Base-by-base conservation (phyloP, 2,113 vertebrate species). In the Copsychus sechellarum region DNA sequence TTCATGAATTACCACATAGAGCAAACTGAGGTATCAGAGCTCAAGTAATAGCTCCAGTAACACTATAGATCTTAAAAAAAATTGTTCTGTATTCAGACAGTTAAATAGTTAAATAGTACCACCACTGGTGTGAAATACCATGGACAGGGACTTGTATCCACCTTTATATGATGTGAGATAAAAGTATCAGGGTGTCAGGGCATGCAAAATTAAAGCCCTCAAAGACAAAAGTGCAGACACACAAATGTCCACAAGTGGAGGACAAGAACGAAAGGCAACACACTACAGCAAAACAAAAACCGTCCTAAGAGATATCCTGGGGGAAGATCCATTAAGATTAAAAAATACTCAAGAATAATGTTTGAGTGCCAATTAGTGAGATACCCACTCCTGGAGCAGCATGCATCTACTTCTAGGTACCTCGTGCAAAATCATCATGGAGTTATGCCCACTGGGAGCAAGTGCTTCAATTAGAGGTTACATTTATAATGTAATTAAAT, bases 401-500 rank as follows among this genome's bases (percentile, higher is more conserved):
- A 73, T 66, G 92, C 17, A 51, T 34, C 86, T 76, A 87, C 89
- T 95, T 91, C 80, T 53, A 50, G 64, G 66, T 26, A 87, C 73
- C n/a, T 69, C 0, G 0, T 77, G 58, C 0, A 3, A 86, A 94
- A 66, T 82, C 21, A 42, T 91, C 72, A 20, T 33, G 29, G 86
- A 81, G 83, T 80, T 93, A 31, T 53, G 34, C 80, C 88, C 86
- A 73, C 86, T 76, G 83, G 81, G 88, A 84, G 51, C 80, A 89
- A 61, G 84, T 93, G 60, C 88, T 96, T 94, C 93, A 95, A 93
- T 96, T 95, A 93, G 40, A 84, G 38, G 51, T 66, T 96, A 96
- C 92, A 97, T 96, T 95, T 96, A 82, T 94, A 96, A 97, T 92
- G 93, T 93, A 96, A 96, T 95, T 96, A 95, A 95, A 92, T 66